Percentiles rank a stretch among this genome's conserved stretches.
Evolutionary conservation across 2,888 invertebrate species (phyloP).

Genomic region (Marasmarcha lunaedactyla): DNA sequence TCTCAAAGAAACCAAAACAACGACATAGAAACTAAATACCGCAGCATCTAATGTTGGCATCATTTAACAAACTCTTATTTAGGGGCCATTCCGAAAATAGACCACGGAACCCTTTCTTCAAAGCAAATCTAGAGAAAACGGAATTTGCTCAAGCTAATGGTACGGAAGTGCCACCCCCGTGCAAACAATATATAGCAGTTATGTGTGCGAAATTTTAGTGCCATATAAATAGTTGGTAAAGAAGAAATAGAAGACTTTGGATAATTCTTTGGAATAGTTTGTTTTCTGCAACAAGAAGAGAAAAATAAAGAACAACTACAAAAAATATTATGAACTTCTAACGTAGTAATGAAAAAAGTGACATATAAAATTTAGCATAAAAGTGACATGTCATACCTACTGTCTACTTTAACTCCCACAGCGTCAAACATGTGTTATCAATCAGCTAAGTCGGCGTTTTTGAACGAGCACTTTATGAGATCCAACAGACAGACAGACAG

Average conservation of each 20-base stretch:
- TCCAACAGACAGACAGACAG: slow-evolving; percentile 46
- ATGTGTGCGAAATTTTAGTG: slow-evolving; percentile 21
- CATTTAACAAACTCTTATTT: slow-evolving; percentile 2
- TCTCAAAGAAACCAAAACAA: too few relatives aligned
- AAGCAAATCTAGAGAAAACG: slow-evolving; percentile 27
- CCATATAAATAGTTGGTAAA: slow-evolving; percentile 15
- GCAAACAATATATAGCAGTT: slow-evolving; percentile 34
- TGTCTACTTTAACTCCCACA: slow-evolving; percentile 13
- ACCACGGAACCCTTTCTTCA: slow-evolving; percentile 18
- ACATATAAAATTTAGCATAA: too few relatives aligned
- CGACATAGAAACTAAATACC: too few relatives aligned
- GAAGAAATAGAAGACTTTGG: slow-evolving; percentile 10
- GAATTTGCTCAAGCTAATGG: slow-evolving; percentile 35
- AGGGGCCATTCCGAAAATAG: slow-evolving; percentile 12
- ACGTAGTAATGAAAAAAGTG: too few relatives aligned
- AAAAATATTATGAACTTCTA: too few relatives aligned
- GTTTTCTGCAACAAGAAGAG: too few relatives aligned
- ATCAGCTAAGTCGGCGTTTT: slow-evolving; percentile 48
- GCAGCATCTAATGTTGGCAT: background rate
- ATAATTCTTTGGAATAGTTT: too few relatives aligned
- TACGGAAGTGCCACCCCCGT: slow-evolving; percentile 25
- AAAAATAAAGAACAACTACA: too few relatives aligned
- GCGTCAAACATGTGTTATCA: slow-evolving; percentile 51
- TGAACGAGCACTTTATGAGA: slow-evolving; percentile 43
- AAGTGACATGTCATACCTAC: too few relatives aligned